Evolutionary conservation across 1,140 invertebrate genomes (phyloP).

Genomic region (Drosophila jambulina): DNA sequence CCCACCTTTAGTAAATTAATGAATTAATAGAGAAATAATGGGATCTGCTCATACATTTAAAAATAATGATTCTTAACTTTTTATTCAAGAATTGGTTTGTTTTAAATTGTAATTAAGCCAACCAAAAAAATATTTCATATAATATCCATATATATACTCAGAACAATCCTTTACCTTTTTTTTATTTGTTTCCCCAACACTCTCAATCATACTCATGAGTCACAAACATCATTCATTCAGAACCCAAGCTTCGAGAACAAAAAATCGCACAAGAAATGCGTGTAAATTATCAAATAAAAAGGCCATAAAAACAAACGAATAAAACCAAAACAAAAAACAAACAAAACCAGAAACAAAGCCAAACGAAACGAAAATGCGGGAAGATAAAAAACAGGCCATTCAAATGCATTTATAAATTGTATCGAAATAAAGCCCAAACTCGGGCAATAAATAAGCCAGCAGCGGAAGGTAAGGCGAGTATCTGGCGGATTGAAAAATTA

Average conservation of each 20-base stretch:
- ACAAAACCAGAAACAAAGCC: slow-evolving; percentile 14
- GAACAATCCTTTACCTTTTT: slow-evolving; percentile 10
- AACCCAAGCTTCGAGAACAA: slow-evolving; percentile 10
- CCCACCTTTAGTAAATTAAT: too few species aligned
- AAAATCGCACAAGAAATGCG: slow-evolving; percentile 53
- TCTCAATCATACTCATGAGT: slow-evolving; percentile 39
- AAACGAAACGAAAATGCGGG: slow-evolving; percentile 46
- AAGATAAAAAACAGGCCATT: slow-evolving; percentile 61
- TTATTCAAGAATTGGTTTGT: too few species aligned
- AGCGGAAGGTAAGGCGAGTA: slow-evolving; percentile 31
- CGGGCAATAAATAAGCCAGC: slow-evolving; percentile 62
- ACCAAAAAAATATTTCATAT: neutral
- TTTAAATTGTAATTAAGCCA: too few species aligned
- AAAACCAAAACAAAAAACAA: slow-evolving; percentile 28
- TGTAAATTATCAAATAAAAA: slow-evolving; percentile 74
- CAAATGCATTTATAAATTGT: slow-evolving; percentile 72
- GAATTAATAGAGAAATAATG: too few species aligned
- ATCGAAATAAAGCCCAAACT: slow-evolving; percentile 59
- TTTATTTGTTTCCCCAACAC: neutral
- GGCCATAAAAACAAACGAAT: slow-evolving; percentile 55
- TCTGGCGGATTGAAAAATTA: slow-evolving; percentile 76
- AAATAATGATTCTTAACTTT: neutral
- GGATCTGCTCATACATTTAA: neutral
- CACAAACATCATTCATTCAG: slow-evolving; percentile 50
- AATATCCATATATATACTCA: neutral